Conservation (phyloP, 2,113 vertebrate genomes). For the Candoia aspera region DNA sequence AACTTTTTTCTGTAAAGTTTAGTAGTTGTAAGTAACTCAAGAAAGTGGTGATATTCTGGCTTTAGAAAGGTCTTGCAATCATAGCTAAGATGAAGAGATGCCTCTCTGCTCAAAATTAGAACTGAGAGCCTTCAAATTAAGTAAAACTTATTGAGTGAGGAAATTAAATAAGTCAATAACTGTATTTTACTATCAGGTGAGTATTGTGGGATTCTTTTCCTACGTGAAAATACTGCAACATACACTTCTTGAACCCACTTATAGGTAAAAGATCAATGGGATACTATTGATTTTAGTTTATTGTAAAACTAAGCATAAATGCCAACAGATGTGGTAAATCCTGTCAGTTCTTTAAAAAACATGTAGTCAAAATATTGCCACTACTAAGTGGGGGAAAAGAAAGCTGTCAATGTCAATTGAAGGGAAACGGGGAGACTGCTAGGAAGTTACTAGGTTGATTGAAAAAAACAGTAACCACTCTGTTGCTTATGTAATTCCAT, state of each 20-base stretch:
- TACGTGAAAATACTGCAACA: neutral
- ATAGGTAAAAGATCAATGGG: constrained; percentile 7
- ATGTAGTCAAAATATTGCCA: neutral
- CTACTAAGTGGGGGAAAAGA: neutral
- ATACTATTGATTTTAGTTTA: constrained; percentile 9
- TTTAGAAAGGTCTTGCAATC: neutral
- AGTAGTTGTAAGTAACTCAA: neutral
- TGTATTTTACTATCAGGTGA: neutral
- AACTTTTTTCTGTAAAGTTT: neutral
- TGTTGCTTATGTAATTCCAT: neutral
- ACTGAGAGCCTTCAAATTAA: neutral
- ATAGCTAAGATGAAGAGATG: neutral
- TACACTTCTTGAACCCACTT: neutral
- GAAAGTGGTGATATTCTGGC: neutral
- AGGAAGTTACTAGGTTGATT: constrained; percentile 8
- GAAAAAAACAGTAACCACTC: neutral
- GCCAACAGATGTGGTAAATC: neutral
- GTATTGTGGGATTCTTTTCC: neutral
- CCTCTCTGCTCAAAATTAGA: neutral
- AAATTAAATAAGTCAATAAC: neutral
- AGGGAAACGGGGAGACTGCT: neutral
- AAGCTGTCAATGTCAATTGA: neutral
- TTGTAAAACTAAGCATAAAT: constrained; percentile 14
- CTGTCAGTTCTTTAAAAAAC: constrained; percentile 1
- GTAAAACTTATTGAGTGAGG: neutral